Percentiles rank a stretch among this genome's conserved stretches.
phyloP scores from a whole-genome alignment of 1,140 invertebrate species.

The Cotesia glomerata region DNA sequence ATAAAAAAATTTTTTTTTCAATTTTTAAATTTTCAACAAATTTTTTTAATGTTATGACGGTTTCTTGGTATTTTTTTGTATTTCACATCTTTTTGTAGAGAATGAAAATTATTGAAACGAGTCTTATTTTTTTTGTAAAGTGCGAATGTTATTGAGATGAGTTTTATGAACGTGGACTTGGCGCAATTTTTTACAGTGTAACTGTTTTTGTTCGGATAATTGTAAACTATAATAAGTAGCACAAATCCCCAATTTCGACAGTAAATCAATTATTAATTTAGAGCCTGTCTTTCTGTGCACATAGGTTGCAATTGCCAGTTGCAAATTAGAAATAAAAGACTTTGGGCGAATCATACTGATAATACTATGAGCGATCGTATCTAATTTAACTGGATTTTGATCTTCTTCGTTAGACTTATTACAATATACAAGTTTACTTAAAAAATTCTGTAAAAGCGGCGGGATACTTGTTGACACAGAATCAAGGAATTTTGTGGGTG shows the following conservation, averaged over 20 bases:
- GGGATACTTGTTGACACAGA: conserved; percentile 6
- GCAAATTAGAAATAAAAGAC: conserved; percentile 18
- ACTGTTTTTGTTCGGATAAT: too few relatives aligned
- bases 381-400: background rate
- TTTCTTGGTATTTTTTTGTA: too few relatives aligned
- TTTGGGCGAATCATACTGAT: conserved; percentile 3
- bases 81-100: too few relatives aligned
- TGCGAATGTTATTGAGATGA: too few relatives aligned
- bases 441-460: background rate
- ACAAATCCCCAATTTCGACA: conserved; percentile 5
- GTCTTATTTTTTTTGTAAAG: too few relatives aligned
- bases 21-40: too few relatives aligned
- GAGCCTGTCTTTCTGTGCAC: conserved; percentile 14
- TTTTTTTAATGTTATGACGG: too few relatives aligned
- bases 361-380: conserved; percentile 12
- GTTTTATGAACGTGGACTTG: too few relatives aligned
- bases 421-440: background rate
- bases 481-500: conserved; percentile 5
- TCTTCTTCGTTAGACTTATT: background rate
- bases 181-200: too few relatives aligned
- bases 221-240: conserved; percentile 6
- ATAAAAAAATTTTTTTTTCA: too few relatives aligned
- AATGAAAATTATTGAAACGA: too few relatives aligned
- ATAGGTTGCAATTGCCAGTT: conserved; percentile 20
- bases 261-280: conserved; percentile 14